Conservation (phyloP, 1,140 invertebrate genomes). For the Trachymyrmex septentrionalis region DNA sequence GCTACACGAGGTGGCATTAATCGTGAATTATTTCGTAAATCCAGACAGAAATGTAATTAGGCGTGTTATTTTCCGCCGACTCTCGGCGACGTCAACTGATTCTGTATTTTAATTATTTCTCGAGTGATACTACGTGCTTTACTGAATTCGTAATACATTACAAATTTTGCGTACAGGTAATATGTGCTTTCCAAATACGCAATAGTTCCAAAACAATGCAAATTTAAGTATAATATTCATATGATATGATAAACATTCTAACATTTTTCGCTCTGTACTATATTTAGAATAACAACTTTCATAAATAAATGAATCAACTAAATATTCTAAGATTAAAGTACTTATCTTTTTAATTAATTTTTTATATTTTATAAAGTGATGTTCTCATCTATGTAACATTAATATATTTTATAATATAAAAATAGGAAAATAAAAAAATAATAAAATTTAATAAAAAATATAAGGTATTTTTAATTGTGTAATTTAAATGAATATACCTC, state of each 20-base stretch:
- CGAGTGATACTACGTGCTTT: constrained; percentile 30
- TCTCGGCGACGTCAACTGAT: constrained; percentile 16
- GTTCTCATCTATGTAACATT: neutral
- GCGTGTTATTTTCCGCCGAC: constrained; percentile 36
- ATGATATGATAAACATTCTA: neutral
- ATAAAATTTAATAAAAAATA: neutral
- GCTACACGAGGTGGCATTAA: constrained; percentile 45
- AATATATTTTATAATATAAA: neutral
- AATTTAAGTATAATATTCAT: neutral
- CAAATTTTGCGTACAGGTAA: constrained; percentile 14
- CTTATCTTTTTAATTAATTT: no score
- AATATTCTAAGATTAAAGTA: no score
- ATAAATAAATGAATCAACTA: neutral
- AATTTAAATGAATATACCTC: neutral
- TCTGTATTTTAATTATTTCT: constrained; percentile 56
- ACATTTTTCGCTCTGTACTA: neutral
- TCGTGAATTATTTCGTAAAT: constrained; percentile 60
- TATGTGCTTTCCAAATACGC: neutral
- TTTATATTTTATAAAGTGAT: neutral
- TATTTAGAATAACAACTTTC: neutral
- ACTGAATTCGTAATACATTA: constrained; percentile 9
- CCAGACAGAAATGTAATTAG: constrained; percentile 52
- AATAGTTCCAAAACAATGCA: constrained; percentile 10
- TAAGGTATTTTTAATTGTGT: neutral
- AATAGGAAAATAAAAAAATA: neutral